Evolutionary conservation across 92 coral and sea anemone species (phyloP).

Genomic region (Galaxea fascicularis): DNA sequence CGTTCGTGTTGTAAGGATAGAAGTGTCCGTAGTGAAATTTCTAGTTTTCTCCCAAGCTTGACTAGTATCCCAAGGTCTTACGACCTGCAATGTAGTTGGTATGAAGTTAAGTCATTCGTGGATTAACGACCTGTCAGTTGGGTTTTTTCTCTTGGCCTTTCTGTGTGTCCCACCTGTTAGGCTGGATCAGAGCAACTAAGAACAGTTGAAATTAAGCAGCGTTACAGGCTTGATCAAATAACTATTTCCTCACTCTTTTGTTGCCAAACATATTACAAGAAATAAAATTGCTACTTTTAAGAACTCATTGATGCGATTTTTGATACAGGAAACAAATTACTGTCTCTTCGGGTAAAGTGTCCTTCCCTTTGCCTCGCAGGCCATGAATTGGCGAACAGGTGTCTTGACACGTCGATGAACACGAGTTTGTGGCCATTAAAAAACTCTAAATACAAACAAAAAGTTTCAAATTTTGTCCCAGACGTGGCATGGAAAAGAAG

Average conservation of each 20-base stretch:
- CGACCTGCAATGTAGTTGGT: no score
- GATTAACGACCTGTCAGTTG: background rate
- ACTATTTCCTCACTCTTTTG: background rate
- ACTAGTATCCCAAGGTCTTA: no score
- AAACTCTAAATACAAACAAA: no score
- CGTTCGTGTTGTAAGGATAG: no score
- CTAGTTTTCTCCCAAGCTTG: no score
- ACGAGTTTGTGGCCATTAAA: background rate
- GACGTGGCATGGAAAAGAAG: background rate
- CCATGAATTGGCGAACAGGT: background rate
- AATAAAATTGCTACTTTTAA: background rate
- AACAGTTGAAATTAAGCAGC: background rate
- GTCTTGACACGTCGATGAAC: constrained; percentile 3
- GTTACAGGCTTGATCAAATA: background rate
- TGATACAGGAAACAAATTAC: background rate
- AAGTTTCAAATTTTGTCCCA: background rate
- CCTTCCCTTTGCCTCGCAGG: background rate
- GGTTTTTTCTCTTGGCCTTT: background rate
- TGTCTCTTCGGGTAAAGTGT: no score
- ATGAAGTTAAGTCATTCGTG: background rate
- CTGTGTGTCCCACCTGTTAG: background rate
- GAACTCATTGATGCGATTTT: background rate
- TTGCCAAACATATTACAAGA: background rate
- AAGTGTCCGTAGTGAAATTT: no score
- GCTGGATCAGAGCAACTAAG: background rate